Base-by-base conservation (phyloP, 2,113 vertebrate species). In the Chrysochloris asiatica region DNA sequence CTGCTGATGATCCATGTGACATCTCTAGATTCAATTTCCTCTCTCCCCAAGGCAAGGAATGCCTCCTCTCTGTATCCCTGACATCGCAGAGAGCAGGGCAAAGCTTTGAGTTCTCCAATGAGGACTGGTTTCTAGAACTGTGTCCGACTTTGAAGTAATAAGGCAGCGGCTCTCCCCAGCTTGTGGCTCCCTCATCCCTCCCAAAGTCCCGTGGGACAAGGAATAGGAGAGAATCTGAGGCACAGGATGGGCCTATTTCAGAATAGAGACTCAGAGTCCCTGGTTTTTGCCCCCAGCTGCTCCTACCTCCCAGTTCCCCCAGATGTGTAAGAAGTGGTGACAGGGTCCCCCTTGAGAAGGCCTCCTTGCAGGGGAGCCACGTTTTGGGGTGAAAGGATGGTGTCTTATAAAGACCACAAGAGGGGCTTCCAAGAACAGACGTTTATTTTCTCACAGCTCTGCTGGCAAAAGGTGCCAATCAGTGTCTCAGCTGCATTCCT, bases 11-110 rank as follows among this genome's bases (percentile, higher is more conserved):
- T 86, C 69, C 91, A 92, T 33, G 50, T 77, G 83, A n/a, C 90
- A 83, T 19, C 43, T 95, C 45, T 90, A 16, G 93, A 94, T 96
- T 84, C 71, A 94, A 61, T 69, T 75, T 89, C 24, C 10, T 95
- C 30, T 77, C 82, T 94, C 85, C 75, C 94, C 38, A 93, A 94
- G 91, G 47, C 80, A 33, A 96, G 79, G 54, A 80, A 93, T 0
- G 59, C 90, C 88, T 92, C 45, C 12, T 88, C 36, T 84, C 90
- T 73, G 80, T 91, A 77, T 81, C 94, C 90, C 56, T 94, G 90
- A 86, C 94, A 94, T 86, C 1, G 0, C 26, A 87, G 89, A 87
- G 61, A 85, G 80, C 84, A 56, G 94, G 81, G 91, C 0, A 16
- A 94, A 72, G 76, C 54, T 3, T 1, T 14, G 30, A 8, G 6